These are phyloP conservation scores for Dendrolimus houi DNA, from an alignment of 2,888 invertebrate species.

Conservation along the genomic window DNA sequence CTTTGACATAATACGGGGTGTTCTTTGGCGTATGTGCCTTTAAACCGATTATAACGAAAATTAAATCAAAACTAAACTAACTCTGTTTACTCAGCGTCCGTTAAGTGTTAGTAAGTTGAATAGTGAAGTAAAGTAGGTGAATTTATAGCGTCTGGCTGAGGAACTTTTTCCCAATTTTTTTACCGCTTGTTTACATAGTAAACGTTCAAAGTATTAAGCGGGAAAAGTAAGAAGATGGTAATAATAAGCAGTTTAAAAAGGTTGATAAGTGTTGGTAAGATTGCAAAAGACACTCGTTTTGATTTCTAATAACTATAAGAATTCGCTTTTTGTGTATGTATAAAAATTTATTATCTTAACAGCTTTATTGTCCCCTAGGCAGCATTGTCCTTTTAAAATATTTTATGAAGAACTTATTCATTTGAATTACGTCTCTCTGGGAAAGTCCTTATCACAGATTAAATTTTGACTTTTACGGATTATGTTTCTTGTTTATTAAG, in stretches of 20 bases:
- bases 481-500: background rate
- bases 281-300: background rate
- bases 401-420: slow-evolving; percentile 3
- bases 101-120: too few relatives aligned
- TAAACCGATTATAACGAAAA: too few relatives aligned
- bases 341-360: slow-evolving; percentile 14
- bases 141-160: too few relatives aligned
- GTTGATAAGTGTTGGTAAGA: too few relatives aligned
- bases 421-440: slow-evolving; percentile 6
- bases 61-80: too few relatives aligned
- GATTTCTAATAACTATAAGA: slow-evolving; percentile 4
- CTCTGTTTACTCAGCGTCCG: too few relatives aligned
- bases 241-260: background rate
- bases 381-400: slow-evolving; percentile 11
- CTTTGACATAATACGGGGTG: too few relatives aligned
- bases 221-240: background rate
- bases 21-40: too few relatives aligned
- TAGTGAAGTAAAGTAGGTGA: too few relatives aligned
- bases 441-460: slow-evolving; percentile 14
- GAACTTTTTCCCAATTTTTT: too few relatives aligned
- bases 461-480: slow-evolving; percentile 2
- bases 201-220: background rate
- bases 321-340: slow-evolving; percentile 7
- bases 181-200: too few relatives aligned
- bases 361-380: slow-evolving; percentile 14